phyloP scores from a whole-genome alignment of 2,113 vertebrate species.

The Chinchilla lanigera region DNA sequence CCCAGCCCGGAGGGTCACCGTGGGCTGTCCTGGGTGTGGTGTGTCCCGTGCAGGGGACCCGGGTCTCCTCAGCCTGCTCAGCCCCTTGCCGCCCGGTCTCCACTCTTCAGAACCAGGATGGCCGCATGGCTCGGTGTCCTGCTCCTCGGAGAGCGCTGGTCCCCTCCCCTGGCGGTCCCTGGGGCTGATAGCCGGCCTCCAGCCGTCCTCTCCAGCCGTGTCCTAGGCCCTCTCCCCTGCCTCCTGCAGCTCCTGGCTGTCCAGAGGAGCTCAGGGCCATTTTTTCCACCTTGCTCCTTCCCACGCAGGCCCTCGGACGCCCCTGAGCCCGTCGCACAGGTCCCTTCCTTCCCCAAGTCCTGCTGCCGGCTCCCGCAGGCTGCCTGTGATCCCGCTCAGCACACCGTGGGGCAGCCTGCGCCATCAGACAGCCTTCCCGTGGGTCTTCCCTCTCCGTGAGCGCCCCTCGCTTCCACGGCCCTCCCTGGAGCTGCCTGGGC shows the following conservation, averaged over 20 bases:
- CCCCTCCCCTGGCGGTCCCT: fast-evolving
- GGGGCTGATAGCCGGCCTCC: too few relatives aligned
- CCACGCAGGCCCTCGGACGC: background rate
- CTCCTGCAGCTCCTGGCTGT: background rate
- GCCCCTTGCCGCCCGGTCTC: background rate
- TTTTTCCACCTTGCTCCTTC: too few relatives aligned
- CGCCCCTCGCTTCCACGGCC: background rate
- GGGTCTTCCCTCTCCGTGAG: background rate
- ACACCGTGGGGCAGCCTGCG: too few relatives aligned
- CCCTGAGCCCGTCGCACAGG: fast-evolving
- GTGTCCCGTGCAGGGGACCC: background rate
- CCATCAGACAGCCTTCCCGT: too few relatives aligned
- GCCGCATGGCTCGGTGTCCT: background rate
- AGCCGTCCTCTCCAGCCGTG: background rate
- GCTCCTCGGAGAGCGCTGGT: background rate
- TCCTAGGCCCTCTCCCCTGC: background rate
- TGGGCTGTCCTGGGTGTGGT: background rate
- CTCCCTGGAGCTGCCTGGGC: background rate
- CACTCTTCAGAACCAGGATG: background rate
- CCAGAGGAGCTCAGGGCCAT: too few relatives aligned
- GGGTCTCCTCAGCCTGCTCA: background rate
- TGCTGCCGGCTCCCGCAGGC: background rate
- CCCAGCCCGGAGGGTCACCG: background rate
- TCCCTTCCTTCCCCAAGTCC: background rate
- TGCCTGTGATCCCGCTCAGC: too few relatives aligned